Base-by-base conservation (phyloP, 2,888 invertebrate genomes). In the Notodonta ziczac region DNA sequence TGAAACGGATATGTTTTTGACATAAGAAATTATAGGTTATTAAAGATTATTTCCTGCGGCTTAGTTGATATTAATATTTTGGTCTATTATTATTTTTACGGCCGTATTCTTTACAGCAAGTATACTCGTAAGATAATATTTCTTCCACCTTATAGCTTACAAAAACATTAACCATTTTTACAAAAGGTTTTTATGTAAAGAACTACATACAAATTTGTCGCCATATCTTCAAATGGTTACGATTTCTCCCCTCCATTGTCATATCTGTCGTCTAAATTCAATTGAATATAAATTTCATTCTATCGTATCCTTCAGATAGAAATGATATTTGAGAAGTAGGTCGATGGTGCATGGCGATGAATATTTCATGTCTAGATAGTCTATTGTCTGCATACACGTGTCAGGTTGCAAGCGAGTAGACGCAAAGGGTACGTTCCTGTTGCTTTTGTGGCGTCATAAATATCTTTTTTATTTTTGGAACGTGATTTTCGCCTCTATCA, bases 341-440 rank as follows among this genome's bases (percentile, higher is more conserved):
- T 62, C 62, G 66, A 0, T 42, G 40, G 14, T 52, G 50, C 56
- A 46, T 13, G n/a, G 42, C 62, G 44, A 56, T 71, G 63, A 60
- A 74, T 74, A 65, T 73, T 73, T 64, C 64, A 76, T 73, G 46
- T 46, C n/a, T 46, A n/a, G 46, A 59, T 12, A 24, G 6, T 52
- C 14, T 14, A 12, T 55, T 40, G 40, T 40, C 39, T n/a, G 7
- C 14, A 40, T 35, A 40, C 32, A 16, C 32, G 16, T 55, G 10
- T 14, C 40, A 8, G 14, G 32, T 14, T 13, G 55, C 16, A 16
- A n/a, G 55, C 13, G 55, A 40, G n/a, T 40, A 16, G 14, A 55
- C 10, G 39, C 40, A 9, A 10, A 39, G 14, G 7, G n/a, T 4
- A 39, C 6, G 10, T n/a, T n/a, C 55, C 16, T 40, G 35, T 24